Conservation (phyloP, 2,113 vertebrate species). For the Monopterus albus region DNA sequence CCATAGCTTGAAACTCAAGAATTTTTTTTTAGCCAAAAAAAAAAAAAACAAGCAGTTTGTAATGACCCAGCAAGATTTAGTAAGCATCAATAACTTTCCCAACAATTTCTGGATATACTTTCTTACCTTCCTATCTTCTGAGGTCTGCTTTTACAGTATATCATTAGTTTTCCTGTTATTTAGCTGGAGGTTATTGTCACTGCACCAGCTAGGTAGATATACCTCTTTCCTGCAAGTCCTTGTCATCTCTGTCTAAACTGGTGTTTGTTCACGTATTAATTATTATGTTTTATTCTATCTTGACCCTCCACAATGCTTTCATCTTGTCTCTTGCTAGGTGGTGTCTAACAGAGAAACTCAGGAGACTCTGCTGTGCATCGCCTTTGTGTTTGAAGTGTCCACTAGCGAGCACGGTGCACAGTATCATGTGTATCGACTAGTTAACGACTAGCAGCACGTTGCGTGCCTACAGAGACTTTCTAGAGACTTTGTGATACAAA, state of each 20-base stretch:
- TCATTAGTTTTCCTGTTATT: neutral
- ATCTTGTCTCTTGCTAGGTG: conserved; percentile 79
- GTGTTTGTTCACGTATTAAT: neutral
- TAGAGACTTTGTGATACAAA: conserved; percentile 52
- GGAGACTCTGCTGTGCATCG: conserved; percentile 95
- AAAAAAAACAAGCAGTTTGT: no score
- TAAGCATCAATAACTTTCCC: neutral
- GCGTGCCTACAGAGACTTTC: conserved; percentile 63
- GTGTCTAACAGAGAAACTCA: conserved; percentile 96
- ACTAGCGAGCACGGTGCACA: conserved; percentile 95
- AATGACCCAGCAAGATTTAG: no score
- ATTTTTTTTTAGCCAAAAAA: no score
- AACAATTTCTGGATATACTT: neutral
- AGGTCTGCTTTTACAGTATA: neutral
- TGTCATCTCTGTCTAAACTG: neutral
- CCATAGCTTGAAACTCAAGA: neutral
- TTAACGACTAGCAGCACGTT: conserved; percentile 89
- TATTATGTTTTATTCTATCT: neutral
- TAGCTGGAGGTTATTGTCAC: neutral
- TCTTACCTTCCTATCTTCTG: neutral
- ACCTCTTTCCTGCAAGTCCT: neutral
- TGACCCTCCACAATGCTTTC: no score
- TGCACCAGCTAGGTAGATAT: neutral
- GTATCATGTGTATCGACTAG: conserved; percentile 94
- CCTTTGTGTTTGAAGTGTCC: conserved; percentile 96